Base-by-base conservation (phyloP, 2,113 vertebrate species). In the Nasalis larvatus region DNA sequence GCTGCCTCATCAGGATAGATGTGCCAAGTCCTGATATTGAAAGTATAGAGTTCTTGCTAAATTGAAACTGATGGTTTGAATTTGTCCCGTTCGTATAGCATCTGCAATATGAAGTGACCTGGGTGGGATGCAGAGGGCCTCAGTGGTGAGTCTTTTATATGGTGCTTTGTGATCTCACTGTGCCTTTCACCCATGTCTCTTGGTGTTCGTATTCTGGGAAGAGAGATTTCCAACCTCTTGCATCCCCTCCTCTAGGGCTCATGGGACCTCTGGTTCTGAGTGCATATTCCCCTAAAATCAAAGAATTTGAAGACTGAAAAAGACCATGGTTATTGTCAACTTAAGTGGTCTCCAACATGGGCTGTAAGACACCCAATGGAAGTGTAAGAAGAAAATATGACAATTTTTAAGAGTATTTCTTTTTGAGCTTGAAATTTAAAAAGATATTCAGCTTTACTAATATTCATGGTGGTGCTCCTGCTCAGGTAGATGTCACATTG, bases 331-430 rank as follows among this genome's bases (percentile, higher is more conserved):
- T 68, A 40, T 37, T n/a, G 63, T 32, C 45, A 82, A 45, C 21
- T 73, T 20, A 32, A 25, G 11, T 30, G 63, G 54, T 73, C 25
- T 76, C 54, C 54, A 40, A 66, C 45, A 27, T 27, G 21, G 45
- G 3, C 3, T 37, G 13, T 30, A 18, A 32, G 7, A 18, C 14
- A 12, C 11, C 23, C 9, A 17, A 32, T 1, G 16, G 58, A 6
- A 16, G 7, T 40, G 16, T 30, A 32, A 69, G 40, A 42, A 86
- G 20, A 86, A 49, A 42, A 86, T 69, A 68, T 3, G 10, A 66
- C 23, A 58, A 12, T 68, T 4, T 77, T 85, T 90, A 54, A 82
- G n/a, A 74, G 12, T 37, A 14, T 47, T 83, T 76, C 25, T 4
- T 86, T 91, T 80, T 30, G 32, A 40, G 37, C 8, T 73, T 81